A percentile compares a stretch with the other conserved stretches of the same genome.
Conservation (phyloP, 1,140 invertebrate genomes). For the Apocrypta bakeri region DNA sequence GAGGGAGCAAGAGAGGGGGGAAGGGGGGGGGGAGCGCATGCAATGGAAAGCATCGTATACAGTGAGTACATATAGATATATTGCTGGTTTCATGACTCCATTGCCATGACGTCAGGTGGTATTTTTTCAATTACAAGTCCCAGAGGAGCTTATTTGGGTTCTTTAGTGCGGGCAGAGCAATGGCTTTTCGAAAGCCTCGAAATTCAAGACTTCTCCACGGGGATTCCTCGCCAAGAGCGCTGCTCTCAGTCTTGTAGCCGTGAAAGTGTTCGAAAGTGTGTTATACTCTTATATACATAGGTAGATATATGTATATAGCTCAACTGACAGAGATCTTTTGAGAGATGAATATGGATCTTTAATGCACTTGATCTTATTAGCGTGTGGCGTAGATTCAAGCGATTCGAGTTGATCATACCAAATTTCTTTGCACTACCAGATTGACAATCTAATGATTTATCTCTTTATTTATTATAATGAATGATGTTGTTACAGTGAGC, state of each 20-base stretch:
- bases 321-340: not conserved
- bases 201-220: slow-evolving; percentile 25
- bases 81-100: not conserved
- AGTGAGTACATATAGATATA: not conserved
- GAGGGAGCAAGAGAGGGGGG: too few relatives aligned
- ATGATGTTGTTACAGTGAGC: too few relatives aligned
- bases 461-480: too few relatives aligned
- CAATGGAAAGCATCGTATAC: not conserved
- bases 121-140: slow-evolving; percentile 26
- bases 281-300: not conserved
- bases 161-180: not conserved
- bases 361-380: too few relatives aligned
- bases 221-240: not conserved
- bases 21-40: too few relatives aligned
- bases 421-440: too few relatives aligned
- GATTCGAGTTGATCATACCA: too few relatives aligned
- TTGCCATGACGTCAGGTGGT: slow-evolving; percentile 8
- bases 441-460: too few relatives aligned
- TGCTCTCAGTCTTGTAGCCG: slow-evolving; percentile 9
- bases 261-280: slow-evolving; percentile 5
- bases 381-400: too few relatives aligned
- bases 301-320: too few relatives aligned
- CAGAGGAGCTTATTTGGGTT: slow-evolving; percentile 16
- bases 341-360: too few relatives aligned
- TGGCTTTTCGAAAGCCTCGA: slow-evolving; percentile 34